A percentile compares a stretch with the other conserved stretches of the same genome.
Evolutionary conservation across 2,797 vertebrate species (phyloP).

Genomic region (Alosa sapidissima): DNA sequence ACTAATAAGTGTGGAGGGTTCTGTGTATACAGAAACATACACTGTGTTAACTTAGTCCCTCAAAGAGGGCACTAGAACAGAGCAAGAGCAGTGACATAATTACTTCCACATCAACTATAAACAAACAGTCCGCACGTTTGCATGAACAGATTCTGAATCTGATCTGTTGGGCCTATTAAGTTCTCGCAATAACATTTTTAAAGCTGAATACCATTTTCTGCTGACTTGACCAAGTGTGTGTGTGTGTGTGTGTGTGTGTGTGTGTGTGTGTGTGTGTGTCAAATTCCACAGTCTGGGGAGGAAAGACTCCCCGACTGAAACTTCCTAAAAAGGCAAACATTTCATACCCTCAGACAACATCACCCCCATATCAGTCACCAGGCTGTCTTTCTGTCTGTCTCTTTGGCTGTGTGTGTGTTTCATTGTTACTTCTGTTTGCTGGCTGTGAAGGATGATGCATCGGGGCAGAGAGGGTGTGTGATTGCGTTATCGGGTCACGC

Average conservation of each 20-base stretch:
- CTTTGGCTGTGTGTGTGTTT: not conserved
- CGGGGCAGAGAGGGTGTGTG: not conserved
- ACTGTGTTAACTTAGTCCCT: not conserved
- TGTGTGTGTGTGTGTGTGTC: conserved; percentile 25
- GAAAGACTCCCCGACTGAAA: conserved; percentile 6
- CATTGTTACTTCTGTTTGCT: not conserved
- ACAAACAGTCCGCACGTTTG: not conserved
- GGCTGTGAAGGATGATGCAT: not conserved
- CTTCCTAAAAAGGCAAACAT: conserved; percentile 30
- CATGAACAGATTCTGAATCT: not conserved
- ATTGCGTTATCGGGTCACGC: not conserved
- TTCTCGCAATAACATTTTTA: not conserved
- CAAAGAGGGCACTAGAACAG: not conserved
- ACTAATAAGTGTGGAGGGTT: too few species aligned
- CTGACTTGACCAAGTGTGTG: not conserved
- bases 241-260: conserved; percentile 32
- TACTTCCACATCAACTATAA: not conserved
- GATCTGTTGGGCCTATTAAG: not conserved
- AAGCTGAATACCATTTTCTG: not conserved
- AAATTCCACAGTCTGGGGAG: conserved; percentile 14
- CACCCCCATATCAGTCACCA: not conserved
- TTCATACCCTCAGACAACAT: not conserved
- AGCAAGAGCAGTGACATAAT: not conserved
- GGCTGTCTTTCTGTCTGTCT: not conserved
- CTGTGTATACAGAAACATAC: too few species aligned